phyloP scores from a whole-genome alignment of 30 jellyfish, hydroid and myxozoan species.

The Hydra vulgaris region DNA sequence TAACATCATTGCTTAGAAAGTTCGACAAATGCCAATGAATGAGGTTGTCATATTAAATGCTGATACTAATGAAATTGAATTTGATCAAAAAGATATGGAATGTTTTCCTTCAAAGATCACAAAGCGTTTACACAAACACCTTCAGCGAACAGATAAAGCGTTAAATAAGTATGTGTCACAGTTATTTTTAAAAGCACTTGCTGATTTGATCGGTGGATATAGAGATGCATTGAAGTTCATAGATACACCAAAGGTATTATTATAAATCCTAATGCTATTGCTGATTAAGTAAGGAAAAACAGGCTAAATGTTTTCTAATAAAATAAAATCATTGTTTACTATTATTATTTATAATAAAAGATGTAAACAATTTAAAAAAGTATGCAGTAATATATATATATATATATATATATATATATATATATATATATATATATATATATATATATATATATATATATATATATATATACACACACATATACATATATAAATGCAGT shows the following conservation, averaged over 20 bases:
- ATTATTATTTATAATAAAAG: too few species aligned
- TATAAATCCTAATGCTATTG: too few species aligned
- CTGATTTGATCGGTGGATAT: conserved; percentile 89
- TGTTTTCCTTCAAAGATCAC: conserved; percentile 62
- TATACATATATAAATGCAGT: too few species aligned
- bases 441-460: too few species aligned
- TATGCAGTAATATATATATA: too few species aligned
- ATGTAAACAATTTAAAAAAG: too few species aligned
- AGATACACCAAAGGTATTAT: conserved; percentile 63
- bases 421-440: too few species aligned
- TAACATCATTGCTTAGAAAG: conserved; percentile 29
- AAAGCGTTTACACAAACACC: conserved; percentile 25
- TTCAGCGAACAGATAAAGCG: conserved; percentile 77
- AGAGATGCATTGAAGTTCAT: conserved; percentile 71
- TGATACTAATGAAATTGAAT: conserved; percentile 52
- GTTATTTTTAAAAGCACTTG: conserved; percentile 76
- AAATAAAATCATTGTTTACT: too few species aligned
- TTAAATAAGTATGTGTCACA: conserved; percentile 71
- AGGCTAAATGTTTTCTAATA: too few species aligned
- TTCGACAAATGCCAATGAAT: conserved; percentile 78
- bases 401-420: too few species aligned
- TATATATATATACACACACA: too few species aligned
- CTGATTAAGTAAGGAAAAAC: too few species aligned
- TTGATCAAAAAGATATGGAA: conserved; percentile 48
- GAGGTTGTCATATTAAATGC: conserved; percentile 82